phyloP scores from a whole-genome alignment of 2,113 vertebrate species.

The Engystomops pustulosus region DNA sequence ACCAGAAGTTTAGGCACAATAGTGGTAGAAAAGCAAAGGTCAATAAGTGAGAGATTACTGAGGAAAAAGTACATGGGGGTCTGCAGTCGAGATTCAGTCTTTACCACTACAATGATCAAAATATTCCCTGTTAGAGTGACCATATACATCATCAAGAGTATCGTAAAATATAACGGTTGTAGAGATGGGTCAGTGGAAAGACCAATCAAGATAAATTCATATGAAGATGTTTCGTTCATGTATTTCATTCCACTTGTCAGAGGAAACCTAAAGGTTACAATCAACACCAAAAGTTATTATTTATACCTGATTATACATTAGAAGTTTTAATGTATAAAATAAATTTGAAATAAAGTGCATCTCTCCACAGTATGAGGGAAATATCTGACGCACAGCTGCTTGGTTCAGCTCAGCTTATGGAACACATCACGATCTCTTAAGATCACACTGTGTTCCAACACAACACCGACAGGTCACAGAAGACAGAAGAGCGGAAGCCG shows the following conservation, averaged over 20 bases:
- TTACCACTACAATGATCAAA: slow-evolving; percentile 23
- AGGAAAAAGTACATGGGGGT: slow-evolving; percentile 44
- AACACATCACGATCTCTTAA: too few species aligned
- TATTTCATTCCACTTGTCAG: neutral
- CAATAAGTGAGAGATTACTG: neutral
- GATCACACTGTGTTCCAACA: too few species aligned
- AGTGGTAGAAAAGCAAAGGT: slow-evolving; percentile 31
- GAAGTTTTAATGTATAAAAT: too few species aligned
- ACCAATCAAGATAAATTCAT: slow-evolving; percentile 15
- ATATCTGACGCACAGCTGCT: too few species aligned
- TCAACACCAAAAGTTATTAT: too few species aligned
- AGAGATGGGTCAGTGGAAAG: slow-evolving; percentile 1
- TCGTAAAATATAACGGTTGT: neutral
- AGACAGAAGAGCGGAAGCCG: too few species aligned
- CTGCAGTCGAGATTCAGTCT: neutral
- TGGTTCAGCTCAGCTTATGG: too few species aligned
- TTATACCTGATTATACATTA: too few species aligned
- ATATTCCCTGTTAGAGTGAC: neutral
- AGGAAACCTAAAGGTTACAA: neutral
- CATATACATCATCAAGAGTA: slow-evolving; percentile 8
- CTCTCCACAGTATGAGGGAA: too few species aligned
- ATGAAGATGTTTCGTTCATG: neutral
- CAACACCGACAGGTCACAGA: too few species aligned
- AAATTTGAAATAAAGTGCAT: too few species aligned
- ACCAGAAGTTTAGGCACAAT: slow-evolving; percentile 25